Evolutionary conservation across 2,888 invertebrate species (phyloP), one percentile per base, ranked within the genome.

Genomic region (Isoperla grammatica): DNA sequence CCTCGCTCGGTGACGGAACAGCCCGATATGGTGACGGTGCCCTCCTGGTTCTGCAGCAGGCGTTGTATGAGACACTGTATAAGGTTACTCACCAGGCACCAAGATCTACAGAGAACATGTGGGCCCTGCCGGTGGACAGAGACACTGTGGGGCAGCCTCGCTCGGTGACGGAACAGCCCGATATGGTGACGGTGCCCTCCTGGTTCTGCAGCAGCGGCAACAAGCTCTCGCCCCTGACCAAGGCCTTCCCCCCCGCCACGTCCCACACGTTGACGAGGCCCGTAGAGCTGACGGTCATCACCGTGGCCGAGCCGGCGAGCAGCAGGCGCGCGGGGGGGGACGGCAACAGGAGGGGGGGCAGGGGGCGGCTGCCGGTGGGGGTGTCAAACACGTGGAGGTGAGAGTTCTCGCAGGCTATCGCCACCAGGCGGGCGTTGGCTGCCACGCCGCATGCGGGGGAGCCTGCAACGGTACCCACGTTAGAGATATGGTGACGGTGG

Each of bases 61-160:
- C n/a, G n/a, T n/a, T n/a, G n/a, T n/a, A n/a, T n/a, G n/a, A n/a
- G n/a, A n/a, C n/a, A n/a, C n/a, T n/a, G n/a, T n/a, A n/a, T n/a
- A n/a, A n/a, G n/a, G n/a, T n/a, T 81, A 79, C 76, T 79, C 76
- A 85, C 94, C 90, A 87, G 4, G 86, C 79, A 68, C 82, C 82
- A 69, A 95, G 78, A 69, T 87, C 85, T 65, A 82, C 78, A 67
- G 88, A 87, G 73, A 88, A 95, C 60, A 90, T 86, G 70, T 88
- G 95, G 1, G 92, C 88, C 71, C 87, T 86, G 20, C 92, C 91
- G 71, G 88, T 91, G 35, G 86, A 87, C 37, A 95, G 80, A n/a
- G 88, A 83, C 64, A 96, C 79, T 71, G 94, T 80, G 0, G 95
- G 94, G 70, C 86, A 82, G 22, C 90, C 90, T 63, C 87, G 84